phyloP scores from a whole-genome alignment of 2,797 vertebrate species.

The Phyllotis vaccarum region DNA sequence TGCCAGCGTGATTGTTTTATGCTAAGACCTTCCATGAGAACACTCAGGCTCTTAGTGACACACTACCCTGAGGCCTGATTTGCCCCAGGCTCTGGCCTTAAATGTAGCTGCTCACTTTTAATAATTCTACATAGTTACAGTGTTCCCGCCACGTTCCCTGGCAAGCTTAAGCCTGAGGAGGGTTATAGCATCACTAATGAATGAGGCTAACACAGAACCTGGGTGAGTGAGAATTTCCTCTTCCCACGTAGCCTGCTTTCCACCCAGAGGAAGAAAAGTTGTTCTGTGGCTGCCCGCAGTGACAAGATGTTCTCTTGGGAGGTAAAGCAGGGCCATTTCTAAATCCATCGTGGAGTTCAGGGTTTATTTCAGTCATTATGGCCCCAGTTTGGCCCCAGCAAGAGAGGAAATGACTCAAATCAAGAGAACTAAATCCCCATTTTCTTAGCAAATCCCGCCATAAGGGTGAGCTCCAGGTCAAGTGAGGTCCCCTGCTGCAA shows the following conservation, averaged over 20 bases:
- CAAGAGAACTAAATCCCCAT: neutral
- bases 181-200: rapidly evolving
- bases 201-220: neutral
- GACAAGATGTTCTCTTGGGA: neutral
- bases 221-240: neutral
- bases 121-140: too few relatives aligned
- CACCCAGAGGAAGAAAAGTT: neutral
- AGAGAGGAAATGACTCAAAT: neutral
- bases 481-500: neutral
- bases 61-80: neutral
- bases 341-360: neutral
- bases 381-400: neutral
- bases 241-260: neutral
- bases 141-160: rapidly evolving
- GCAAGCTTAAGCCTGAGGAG: rapidly evolving
- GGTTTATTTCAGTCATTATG: neutral
- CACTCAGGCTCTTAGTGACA: neutral
- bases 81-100: neutral
- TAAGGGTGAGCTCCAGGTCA: neutral
- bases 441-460: neutral
- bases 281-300: neutral
- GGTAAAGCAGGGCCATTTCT: neutral
- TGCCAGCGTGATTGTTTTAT: neutral
- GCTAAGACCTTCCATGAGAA: neutral
- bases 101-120: neutral